phyloP scores from a whole-genome alignment of 2,113 vertebrate species.

The Ascaphus truei region DNA sequence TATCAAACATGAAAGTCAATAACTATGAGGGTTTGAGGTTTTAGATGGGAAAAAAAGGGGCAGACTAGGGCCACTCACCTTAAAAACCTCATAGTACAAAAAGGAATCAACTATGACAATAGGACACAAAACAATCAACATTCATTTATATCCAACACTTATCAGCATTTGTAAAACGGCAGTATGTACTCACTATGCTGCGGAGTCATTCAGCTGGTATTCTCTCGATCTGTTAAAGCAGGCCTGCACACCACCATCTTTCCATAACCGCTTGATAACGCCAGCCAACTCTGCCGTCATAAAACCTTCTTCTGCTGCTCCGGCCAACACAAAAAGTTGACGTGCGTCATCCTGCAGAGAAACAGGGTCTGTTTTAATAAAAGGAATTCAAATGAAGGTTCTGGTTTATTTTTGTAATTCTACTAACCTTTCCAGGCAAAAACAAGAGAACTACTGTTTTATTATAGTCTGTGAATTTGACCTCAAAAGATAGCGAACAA shows the following conservation, averaged over 20 bases:
- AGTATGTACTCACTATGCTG: constrained; percentile 86
- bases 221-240: constrained; percentile 96
- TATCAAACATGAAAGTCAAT: too few relatives aligned
- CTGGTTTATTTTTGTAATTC: background rate
- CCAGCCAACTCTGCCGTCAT: constrained; percentile 95
- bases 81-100: too few relatives aligned
- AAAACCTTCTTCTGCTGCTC: constrained; percentile 94
- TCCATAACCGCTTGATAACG: constrained; percentile 95
- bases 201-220: constrained; percentile 97
- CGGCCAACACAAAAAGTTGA: constrained; percentile 92
- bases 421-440: background rate
- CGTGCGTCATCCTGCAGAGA: constrained; percentile 87
- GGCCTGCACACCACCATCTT: constrained; percentile 88
- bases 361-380: too few relatives aligned
- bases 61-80: too few relatives aligned
- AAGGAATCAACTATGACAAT: too few relatives aligned
- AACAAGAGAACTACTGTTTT: background rate
- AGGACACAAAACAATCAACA: too few relatives aligned
- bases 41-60: too few relatives aligned
- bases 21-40: too few relatives aligned
- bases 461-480: too few relatives aligned
- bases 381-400: background rate
- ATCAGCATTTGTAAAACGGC: constrained; percentile 1
- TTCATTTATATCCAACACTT: too few relatives aligned
- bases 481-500: too few relatives aligned